Base-by-base conservation (phyloP, 2,797 vertebrate species). In the Nyctibius grandis region DNA sequence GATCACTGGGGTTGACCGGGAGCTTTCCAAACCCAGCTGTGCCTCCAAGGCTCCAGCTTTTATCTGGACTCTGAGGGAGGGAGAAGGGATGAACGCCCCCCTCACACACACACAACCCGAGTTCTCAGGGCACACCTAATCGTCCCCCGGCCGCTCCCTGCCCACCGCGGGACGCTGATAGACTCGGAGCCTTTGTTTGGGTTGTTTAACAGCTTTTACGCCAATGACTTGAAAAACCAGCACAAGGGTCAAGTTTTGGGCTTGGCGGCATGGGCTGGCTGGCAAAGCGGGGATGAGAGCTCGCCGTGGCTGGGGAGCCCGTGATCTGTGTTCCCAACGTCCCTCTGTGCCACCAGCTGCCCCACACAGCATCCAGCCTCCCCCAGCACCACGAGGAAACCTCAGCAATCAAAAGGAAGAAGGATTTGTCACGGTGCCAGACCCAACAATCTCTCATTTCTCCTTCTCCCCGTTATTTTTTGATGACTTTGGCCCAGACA, bases 241-340 rank as follows among this genome's bases (percentile, higher is more conserved):
- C 3, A 0, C 85, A 82, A 91, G 70, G 89, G 88, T 91, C 93
- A 82, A 45, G 75, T 25, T 54, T 40, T 11, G 67, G 47, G 72
- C 74, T 70, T 5, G 0, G 79, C 13, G 0, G 75, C 48, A 28
- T 3, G 0, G 54, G 56, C 64, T 60, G 64, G 51, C 31, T 44
- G 36, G 61, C 20, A 28, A 40, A 59, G 48, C 1, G 1, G 23
- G 64, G 42, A 17, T 2, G 23, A 73, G 51, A 51, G 16, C 40
- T 54, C 34, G 8, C 17, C 3, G 0, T 0, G 1, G 47, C 53
- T 51, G 53, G 13, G 33, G 17, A 57, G 25, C 10, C 23, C 2
- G 0, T 22, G 25, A 26, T 45, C n/a, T 0, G 0, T 31, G 70
- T 38, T 42, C 38, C 53, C 33, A 1, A 0, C 2, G 8, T 42